phyloP scores from a whole-genome alignment of 2,113 vertebrate genomes.

The Melanocharis versteri region DNA sequence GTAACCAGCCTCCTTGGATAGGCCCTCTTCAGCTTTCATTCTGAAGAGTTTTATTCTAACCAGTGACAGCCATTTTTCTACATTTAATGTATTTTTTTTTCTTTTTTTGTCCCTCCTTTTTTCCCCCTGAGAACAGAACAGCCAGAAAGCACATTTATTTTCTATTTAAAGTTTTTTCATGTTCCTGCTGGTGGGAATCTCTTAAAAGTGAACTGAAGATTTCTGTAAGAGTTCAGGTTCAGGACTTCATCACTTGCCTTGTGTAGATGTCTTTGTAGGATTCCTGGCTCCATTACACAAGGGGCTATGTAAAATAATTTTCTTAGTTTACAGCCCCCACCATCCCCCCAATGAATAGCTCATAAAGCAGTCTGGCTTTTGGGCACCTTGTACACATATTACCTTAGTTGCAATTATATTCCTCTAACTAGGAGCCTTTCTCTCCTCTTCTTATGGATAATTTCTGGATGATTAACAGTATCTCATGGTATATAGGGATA shows the following conservation, averaged over 20 bases:
- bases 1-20: not conserved
- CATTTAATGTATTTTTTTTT: not conserved
- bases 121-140: not conserved
- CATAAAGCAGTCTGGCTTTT: not conserved
- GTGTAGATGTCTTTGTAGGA: not conserved
- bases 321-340: not conserved
- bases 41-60: not conserved
- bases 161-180: not conserved
- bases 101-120: fast-evolving
- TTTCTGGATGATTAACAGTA: not conserved
- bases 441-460: not conserved
- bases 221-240: not conserved
- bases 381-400: not conserved
- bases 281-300: not conserved
- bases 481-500: not conserved
- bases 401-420: not conserved
- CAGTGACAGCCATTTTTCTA: not conserved
- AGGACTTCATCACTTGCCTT: not conserved
- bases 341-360: not conserved
- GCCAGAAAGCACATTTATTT: not conserved
- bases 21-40: not conserved
- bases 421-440: not conserved
- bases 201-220: not conserved
- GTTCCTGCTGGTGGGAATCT: not conserved
- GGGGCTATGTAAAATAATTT: not conserved